Evolutionary conservation across 2,888 invertebrate genomes (phyloP).

Genomic region (Xylota segnis): DNA sequence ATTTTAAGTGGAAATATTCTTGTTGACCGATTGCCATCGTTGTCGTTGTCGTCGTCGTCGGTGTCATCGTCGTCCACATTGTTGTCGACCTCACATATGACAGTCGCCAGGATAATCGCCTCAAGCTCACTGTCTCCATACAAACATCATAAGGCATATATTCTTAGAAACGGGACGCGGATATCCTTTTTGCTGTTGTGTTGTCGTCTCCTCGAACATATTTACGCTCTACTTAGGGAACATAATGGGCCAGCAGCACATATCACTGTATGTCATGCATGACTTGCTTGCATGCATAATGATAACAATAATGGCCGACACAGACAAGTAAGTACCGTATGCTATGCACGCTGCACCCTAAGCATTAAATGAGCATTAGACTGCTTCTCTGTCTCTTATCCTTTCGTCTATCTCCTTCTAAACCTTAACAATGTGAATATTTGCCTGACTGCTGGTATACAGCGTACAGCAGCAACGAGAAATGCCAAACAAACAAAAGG

Average conservation of each 20-base stretch:
- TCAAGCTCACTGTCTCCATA: slow-evolving; percentile 20
- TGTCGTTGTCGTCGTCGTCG: slow-evolving; percentile 11
- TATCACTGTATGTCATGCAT: slow-evolving; percentile 33
- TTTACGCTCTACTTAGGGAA: slow-evolving; percentile 61
- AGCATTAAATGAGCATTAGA: slow-evolving; percentile 28
- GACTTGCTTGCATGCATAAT: slow-evolving; percentile 59
- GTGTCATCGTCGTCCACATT: slow-evolving; percentile 28
- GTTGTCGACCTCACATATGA: slow-evolving; percentile 45
- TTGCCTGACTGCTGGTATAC: slow-evolving; percentile 21
- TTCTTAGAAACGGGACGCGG: slow-evolving; percentile 4
- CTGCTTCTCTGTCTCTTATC: neutral
- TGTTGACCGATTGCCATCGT: slow-evolving; percentile 62
- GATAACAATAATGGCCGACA: slow-evolving; percentile 47
- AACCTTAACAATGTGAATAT: slow-evolving; percentile 19
- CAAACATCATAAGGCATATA: slow-evolving; percentile 2
- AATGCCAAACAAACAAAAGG: slow-evolving; percentile 34
- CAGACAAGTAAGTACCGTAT: slow-evolving; percentile 33
- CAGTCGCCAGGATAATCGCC: slow-evolving; percentile 59
- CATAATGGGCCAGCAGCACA: slow-evolving; percentile 43
- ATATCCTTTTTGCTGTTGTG: slow-evolving; percentile 41
- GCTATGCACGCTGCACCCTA: slow-evolving; percentile 14
- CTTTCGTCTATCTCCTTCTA: neutral
- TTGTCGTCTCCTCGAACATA: slow-evolving; percentile 33
- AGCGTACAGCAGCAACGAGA: slow-evolving; percentile 4
- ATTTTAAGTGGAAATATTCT: slow-evolving; percentile 57